Percentiles rank a stretch among this genome's conserved stretches.
These are phyloP conservation scores for Trichopria drosophilae DNA, from an alignment of 2,888 invertebrate genomes.

Conservation along the genomic window DNA sequence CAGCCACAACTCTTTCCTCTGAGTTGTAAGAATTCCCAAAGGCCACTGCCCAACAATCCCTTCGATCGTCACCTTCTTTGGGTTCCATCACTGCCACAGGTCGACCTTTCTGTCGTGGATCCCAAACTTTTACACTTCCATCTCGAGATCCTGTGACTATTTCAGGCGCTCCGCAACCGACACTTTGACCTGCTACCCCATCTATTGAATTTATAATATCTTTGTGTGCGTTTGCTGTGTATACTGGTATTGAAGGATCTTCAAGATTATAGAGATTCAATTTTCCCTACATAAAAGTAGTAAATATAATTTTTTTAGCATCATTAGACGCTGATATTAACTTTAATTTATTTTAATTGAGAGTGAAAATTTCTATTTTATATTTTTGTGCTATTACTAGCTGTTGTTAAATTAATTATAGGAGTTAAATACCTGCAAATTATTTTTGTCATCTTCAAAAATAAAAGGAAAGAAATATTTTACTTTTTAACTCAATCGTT, in stretches of 20 bases:
- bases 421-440: no score
- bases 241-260: conserved; percentile 71
- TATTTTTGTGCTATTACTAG: no score
- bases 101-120: conserved; percentile 82
- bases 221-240: conserved; percentile 77
- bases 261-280: conserved; percentile 66
- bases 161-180: conserved; percentile 91
- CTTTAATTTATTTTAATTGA: no score
- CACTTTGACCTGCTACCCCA: conserved; percentile 78
- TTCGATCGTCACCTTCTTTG: conserved; percentile 66
- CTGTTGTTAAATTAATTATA: no score
- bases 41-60: conserved; percentile 93
- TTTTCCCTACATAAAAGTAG: conserved; percentile 64
- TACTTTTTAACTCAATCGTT: no score
- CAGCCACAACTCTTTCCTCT: conserved; percentile 81
- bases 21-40: conserved; percentile 91
- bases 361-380: no score
- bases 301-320: no score
- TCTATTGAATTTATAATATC: conserved; percentile 90
- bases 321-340: no score
- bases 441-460: no score
- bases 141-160: conserved; percentile 92
- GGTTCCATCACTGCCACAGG: conserved; percentile 91
- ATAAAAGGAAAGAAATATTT: no score
- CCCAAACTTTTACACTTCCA: conserved; percentile 93